Evolutionary conservation across 2,888 invertebrate species (phyloP), one percentile per base, ranked within the genome.

Genomic region (Euplagia quadripunctaria): DNA sequence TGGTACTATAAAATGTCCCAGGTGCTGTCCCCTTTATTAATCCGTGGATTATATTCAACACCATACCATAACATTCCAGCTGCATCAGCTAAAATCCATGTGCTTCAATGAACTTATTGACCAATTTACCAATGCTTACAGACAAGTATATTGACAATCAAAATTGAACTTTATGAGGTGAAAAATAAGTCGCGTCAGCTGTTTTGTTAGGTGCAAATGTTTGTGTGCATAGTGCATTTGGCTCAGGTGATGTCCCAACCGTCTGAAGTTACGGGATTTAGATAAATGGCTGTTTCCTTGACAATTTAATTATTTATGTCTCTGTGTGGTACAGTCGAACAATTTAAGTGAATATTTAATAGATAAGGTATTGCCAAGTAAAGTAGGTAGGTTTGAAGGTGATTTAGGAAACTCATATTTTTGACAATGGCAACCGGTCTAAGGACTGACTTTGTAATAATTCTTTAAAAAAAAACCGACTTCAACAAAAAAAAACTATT

Each of bases 291-390:
- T 84, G 83, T 86, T 87, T 80, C 74, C 81, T 82, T 86, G 83
- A 83, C 80, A 87, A 83, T 83, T 92, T 90, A 89, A 91, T 92
- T 90, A 92, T 92, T 92, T 86, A 92, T 85, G 82, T 76, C 78
- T 77, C 51, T 16, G 46, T 46, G 31, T 16, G 43, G 20, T 68
- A 31, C 41, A 20, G 58, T 11, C n/a, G 46, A 46, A 46, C 17
- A 17, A 42, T 42, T 8, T 52, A 12, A 41, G 11, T n/a, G 17
- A 55, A 52, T 67, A 55, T 55, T 43, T 31, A 4, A 51, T 31
- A 66, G 31, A 1, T 51, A 66, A 2, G 20, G 65, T 49, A 14
- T 31, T 31, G 12, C 20, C 31, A 31, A 0, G 3, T 58, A 1
- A 31, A 31, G 31, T 31, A 31, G 2, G 31, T 31, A 31, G 31